Conservation (phyloP, 2,113 vertebrate genomes). For the Anthoscopus minutus region DNA sequence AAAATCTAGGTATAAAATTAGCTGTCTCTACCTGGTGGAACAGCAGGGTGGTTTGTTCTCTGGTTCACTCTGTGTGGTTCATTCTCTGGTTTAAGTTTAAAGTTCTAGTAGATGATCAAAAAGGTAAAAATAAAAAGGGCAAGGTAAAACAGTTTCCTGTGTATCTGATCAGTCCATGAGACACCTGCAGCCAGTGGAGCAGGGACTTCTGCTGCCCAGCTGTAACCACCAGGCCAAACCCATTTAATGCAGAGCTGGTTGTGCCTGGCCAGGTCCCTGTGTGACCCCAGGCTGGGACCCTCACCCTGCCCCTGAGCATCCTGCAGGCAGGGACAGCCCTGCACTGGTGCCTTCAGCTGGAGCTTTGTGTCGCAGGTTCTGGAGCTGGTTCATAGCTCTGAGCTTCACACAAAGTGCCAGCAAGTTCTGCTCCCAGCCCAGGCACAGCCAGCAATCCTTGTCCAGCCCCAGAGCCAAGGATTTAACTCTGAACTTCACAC, state of each 20-base stretch:
- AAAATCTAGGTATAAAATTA: background rate
- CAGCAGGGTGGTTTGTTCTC: background rate
- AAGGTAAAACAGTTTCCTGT: background rate
- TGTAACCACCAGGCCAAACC: background rate
- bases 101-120: background rate
- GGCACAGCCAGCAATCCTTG: too few species aligned
- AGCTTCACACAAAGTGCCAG: too few species aligned
- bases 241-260: fast-evolving
- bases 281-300: background rate
- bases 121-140: background rate
- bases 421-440: too few species aligned
- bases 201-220: background rate
- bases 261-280: fast-evolving
- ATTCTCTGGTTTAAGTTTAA: background rate
- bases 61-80: background rate
- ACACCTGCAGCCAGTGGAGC: fast-evolving
- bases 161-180: fast-evolving
- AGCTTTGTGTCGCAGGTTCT: too few species aligned
- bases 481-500: too few species aligned
- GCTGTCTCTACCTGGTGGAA: background rate
- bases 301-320: background rate
- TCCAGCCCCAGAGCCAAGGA: too few species aligned
- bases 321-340: background rate
- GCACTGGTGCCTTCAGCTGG: too few species aligned
- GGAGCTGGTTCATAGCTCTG: too few species aligned